Percentiles rank a stretch among this genome's conserved stretches.
These are phyloP conservation scores for Rhinogobio ventralis DNA, from an alignment of 2,797 vertebrate species.

Conservation along the genomic window DNA sequence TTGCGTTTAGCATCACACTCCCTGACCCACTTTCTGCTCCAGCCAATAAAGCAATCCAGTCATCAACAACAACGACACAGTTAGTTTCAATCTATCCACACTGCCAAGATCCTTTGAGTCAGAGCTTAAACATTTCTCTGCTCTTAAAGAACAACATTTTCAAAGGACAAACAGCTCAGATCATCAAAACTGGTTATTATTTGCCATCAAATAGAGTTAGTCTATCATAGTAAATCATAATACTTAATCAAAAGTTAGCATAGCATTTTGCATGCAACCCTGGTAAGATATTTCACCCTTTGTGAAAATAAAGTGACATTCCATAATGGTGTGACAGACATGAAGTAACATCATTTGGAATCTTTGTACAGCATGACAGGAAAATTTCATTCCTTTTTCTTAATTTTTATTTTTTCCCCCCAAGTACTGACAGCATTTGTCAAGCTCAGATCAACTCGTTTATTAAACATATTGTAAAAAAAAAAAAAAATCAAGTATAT, in stretches of 20 bases:
- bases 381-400: background rate
- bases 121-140: background rate
- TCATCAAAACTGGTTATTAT: background rate
- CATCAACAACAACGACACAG: slow-evolving; percentile 24
- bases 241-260: background rate
- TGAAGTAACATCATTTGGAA: background rate
- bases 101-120: slow-evolving; percentile 11
- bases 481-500: too few relatives aligned
- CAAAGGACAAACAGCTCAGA: background rate
- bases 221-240: background rate
- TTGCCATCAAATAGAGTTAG: background rate
- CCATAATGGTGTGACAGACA: background rate
- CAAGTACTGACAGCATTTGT: too few relatives aligned
- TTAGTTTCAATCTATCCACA: background rate
- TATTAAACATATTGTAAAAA: too few relatives aligned
- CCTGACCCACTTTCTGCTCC: slow-evolving; percentile 43
- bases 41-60: slow-evolving; percentile 41
- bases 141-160: background rate
- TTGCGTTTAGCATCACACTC: background rate
- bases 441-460: too few relatives aligned
- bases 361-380: background rate
- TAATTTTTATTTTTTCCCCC: too few relatives aligned
- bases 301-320: background rate
- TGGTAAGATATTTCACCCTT: background rate
- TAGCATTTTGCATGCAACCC: background rate